These are phyloP conservation scores for Harpegnathos saltator DNA, from an alignment of 1,140 invertebrate species.

Conservation along the genomic window DNA sequence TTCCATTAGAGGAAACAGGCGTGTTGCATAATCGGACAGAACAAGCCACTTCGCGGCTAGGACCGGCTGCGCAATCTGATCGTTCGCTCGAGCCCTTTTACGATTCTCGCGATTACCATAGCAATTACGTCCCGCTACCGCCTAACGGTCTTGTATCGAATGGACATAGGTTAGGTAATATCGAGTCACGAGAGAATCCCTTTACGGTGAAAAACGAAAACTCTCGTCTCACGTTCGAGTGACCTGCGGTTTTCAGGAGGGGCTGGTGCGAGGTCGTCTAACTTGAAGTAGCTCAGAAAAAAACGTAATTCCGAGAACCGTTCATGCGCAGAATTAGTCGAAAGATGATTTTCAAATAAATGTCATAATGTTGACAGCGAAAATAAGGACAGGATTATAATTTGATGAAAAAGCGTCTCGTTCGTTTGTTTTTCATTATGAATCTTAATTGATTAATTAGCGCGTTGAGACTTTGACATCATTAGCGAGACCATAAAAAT, in stretches of 20 bases:
- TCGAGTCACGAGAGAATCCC: slow-evolving; percentile 3
- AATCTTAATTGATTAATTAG: slow-evolving; percentile 18
- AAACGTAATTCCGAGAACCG: not conserved
- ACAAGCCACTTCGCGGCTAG: slow-evolving; percentile 54
- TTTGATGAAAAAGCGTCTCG: not conserved
- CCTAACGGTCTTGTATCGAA: slow-evolving; percentile 46
- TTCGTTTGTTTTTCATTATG: not conserved
- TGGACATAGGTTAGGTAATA: slow-evolving; percentile 40
- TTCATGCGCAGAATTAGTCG: not conserved
- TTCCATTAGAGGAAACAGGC: slow-evolving; percentile 62
- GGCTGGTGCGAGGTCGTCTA: not conserved
- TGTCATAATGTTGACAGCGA: not conserved
- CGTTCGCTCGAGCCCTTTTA: slow-evolving; percentile 32
- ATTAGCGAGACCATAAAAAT: too few relatives aligned
- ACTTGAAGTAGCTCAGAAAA: not conserved
- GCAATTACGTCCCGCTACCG: slow-evolving; percentile 57
- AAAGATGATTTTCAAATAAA: not conserved
- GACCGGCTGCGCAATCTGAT: slow-evolving; percentile 13
- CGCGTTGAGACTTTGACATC: not conserved
- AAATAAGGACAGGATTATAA: not conserved
- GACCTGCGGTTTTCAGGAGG: not conserved
- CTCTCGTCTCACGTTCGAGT: too few relatives aligned
- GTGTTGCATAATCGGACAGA: slow-evolving; percentile 66
- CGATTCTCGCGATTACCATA: slow-evolving; percentile 43
- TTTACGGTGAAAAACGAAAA: not conserved